A percentile compares a stretch with the other conserved stretches of the same genome.
Conservation (phyloP, 2,888 invertebrate genomes). For the Aquatica leii region DNA sequence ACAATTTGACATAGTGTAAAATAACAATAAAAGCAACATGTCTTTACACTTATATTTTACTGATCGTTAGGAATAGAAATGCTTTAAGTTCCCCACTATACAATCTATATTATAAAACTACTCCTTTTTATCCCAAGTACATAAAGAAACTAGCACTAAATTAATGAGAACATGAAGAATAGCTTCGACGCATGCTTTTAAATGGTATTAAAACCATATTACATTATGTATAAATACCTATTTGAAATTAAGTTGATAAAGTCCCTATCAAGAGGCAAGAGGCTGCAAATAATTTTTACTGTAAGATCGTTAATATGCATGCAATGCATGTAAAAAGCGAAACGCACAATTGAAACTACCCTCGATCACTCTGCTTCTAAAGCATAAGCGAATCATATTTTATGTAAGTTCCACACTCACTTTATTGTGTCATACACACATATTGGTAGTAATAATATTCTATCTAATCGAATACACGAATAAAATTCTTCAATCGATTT, state of each 20-base stretch:
- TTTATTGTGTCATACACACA: constrained; percentile 32
- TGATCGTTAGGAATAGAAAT: too few relatives aligned
- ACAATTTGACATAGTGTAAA: too few relatives aligned
- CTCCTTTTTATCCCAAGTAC: neutral
- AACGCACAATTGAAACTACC: constrained; percentile 51
- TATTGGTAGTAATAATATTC: constrained; percentile 26
- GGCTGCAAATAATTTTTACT: constrained; percentile 25
- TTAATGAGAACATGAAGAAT: constrained; percentile 9
- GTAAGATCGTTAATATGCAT: constrained; percentile 38
- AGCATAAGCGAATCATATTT: constrained; percentile 55
- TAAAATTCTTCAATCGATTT: constrained; percentile 19
- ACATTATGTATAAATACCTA: constrained; percentile 30
- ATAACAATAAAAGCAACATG: too few relatives aligned
- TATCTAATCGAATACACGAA: constrained; percentile 32
- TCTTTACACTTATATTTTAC: too few relatives aligned
- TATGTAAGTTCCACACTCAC: constrained; percentile 40
- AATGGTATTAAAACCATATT: constrained; percentile 8
- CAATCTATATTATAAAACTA: neutral
- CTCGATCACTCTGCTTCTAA: constrained; percentile 53
- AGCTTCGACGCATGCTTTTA: constrained; percentile 7
- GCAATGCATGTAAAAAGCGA: constrained; percentile 55
- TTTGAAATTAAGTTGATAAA: constrained; percentile 26
- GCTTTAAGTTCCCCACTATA: constrained; percentile 12
- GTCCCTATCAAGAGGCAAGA: constrained; percentile 28
- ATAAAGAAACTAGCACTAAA: constrained; percentile 12